Base-by-base conservation (phyloP, 2,113 vertebrate species). In the Brachirus orientalis region DNA sequence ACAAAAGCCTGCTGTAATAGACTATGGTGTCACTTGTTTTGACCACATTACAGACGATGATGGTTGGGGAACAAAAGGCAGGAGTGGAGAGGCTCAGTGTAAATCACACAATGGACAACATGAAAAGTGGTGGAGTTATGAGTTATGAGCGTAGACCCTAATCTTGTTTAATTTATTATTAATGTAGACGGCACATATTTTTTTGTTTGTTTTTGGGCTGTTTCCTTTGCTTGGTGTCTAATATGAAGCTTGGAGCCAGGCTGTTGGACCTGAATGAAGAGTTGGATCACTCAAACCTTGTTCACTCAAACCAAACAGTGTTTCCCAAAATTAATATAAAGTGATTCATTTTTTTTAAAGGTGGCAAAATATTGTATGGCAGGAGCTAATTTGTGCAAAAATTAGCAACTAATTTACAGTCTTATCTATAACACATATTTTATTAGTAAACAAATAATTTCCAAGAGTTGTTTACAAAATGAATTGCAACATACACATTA, bases 21-120 rank as follows among this genome's bases (percentile, higher is more conserved):
- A 70, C 60, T 3, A 54, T 85, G 85, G 84, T 61, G 61, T 85
- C 86, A 87, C 72, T 63, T 82, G 67, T 87, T 87, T 82, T 75
- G 72, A 69, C 71, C 51, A 38, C 53, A 46, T 54, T 45, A 6
- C 16, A 68, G 37, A 58, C 36, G 66, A 68, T 48, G 58, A 68
- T 56, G 6, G 1, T n/a, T n/a, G 28, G 36, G 60, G 20, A 59
- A 73, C 28, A 57, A 71, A 72, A 72, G 77, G 50, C 64, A 60
- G 48, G 16, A 16, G 50, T 54, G 22, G 46, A 65, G 53, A 62
- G 50, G 14, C 10, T 11, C 52, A 14, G 72, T 56, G 51, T 45
- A 47, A 50, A 38, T 40, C 0, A 6, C 50, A 40, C 13, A 57
- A 59, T 14, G 33, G 67, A 19, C 1, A 8, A 50, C 50, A 37